These are phyloP conservation scores for Ecliptopera silaceata DNA, from an alignment of 2,888 invertebrate species.

Conservation along the genomic window DNA sequence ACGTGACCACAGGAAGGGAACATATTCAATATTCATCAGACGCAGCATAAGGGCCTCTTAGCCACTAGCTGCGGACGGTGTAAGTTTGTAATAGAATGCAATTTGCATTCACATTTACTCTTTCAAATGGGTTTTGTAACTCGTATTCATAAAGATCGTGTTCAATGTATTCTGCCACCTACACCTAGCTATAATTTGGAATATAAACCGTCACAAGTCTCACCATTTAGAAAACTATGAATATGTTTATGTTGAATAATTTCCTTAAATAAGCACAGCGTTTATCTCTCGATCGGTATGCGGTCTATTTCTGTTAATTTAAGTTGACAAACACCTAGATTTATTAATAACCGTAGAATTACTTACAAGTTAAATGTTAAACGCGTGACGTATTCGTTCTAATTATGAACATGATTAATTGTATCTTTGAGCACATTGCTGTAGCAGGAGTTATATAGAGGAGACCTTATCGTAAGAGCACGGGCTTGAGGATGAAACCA, in stretches of 20 bases:
- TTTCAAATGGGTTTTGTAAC: slow-evolving; percentile 38
- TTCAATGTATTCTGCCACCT: slow-evolving; percentile 24
- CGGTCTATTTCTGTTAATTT: slow-evolving; percentile 12
- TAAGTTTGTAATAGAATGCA: slow-evolving; percentile 43
- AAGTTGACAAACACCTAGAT: slow-evolving; percentile 16
- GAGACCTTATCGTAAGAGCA: slow-evolving; percentile 25
- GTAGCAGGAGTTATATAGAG: slow-evolving; percentile 24
- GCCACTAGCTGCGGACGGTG: slow-evolving; percentile 43
- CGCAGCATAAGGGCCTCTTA: slow-evolving; percentile 41
- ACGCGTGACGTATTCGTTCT: slow-evolving; percentile 32
- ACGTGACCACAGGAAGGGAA: slow-evolving; percentile 40
- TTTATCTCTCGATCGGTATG: neutral
- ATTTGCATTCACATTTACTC: slow-evolving; percentile 47
- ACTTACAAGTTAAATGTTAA: slow-evolving; percentile 29
- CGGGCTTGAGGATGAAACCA: slow-evolving; percentile 29
- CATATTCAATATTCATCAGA: slow-evolving; percentile 40
- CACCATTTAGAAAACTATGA: slow-evolving; percentile 8
- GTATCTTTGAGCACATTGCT: slow-evolving; percentile 30
- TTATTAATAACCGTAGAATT: slow-evolving; percentile 35
- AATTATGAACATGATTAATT: slow-evolving; percentile 35
- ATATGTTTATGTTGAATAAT: slow-evolving; percentile 6
- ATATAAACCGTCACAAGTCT: neutral
- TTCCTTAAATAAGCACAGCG: neutral
- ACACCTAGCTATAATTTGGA: slow-evolving; percentile 6
- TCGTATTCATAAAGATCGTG: slow-evolving; percentile 23